Evolutionary conservation across 1,140 invertebrate genomes (phyloP), one percentile per base, ranked within the genome.

Genomic region (Littorina saxatilis): DNA sequence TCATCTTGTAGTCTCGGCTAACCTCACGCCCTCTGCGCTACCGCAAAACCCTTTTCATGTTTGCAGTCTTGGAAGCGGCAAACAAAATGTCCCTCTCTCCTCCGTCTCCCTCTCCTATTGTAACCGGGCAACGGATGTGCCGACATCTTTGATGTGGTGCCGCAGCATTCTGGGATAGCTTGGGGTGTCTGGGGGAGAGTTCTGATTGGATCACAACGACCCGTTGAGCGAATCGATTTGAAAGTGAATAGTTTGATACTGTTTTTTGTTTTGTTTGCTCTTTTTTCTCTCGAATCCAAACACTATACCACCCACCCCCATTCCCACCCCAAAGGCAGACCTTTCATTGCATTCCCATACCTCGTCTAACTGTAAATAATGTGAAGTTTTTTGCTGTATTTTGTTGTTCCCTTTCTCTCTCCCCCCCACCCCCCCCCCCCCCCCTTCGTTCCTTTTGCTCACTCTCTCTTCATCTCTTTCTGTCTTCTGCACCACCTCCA

Each of bases 121-220:
- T 58, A 7, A 58, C 55, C 55, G 5, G 55, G 20, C 55, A 58
- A 27, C 55, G 55, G 55, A 58, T 58, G 55, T 58, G 55, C 55
- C 55, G 55, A 58, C 55, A 58, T 58, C 55, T 58, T 58, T 58
- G 55, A 58, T 58, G 55, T 27, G 55, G 55, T n/a, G 20, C 55
- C 7, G 55, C 17, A 58, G n/a, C n/a, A 58, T 58, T 20, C 15
- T 58, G 55, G 55, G 55, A 58, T 58, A 58, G 55, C 55, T 27
- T 7, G n/a, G 55, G 55, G 55, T 58, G 55, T 58, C 55, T 20
- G 55, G 20, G 7, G 55, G 20, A n/a, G n/a, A n/a, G n/a, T n/a
- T 58, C 55, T 58, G 55, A 58, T 58, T 58, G 55, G 55, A 58
- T 58, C 55, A 58, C 55, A 58, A 58, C 20, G 17, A n/a, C 20